Conservation (phyloP, 2,888 invertebrate species). For the Orchesellides sinensis region DNA sequence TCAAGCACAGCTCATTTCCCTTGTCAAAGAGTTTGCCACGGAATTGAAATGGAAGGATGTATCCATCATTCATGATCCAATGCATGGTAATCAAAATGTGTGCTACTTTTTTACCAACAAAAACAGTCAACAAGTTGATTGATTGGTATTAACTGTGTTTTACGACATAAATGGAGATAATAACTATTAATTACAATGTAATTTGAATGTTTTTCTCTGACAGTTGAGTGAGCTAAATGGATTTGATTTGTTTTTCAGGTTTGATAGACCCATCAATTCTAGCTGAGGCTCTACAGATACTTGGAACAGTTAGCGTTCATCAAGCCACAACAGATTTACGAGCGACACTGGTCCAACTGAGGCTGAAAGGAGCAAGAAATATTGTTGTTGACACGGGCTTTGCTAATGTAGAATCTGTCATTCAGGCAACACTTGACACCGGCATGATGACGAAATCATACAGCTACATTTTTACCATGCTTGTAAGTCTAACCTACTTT, state of each 20-base stretch:
- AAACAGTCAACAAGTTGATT: background rate
- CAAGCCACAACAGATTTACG: constrained; percentile 69
- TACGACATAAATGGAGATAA: background rate
- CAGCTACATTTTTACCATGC: constrained; percentile 74
- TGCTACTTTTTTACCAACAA: background rate
- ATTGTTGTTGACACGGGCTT: constrained; percentile 73
- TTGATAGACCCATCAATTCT: constrained; percentile 72
- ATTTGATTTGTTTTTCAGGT: constrained; percentile 46
- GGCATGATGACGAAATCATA: constrained; percentile 75
- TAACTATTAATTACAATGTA: background rate
- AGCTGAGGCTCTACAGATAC: constrained; percentile 70
- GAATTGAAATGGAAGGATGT: constrained; percentile 73
- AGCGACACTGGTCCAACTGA: constrained; percentile 71
- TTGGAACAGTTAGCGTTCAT: constrained; percentile 71
- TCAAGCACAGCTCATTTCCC: constrained; percentile 67
- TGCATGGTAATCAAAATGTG: constrained; percentile 65
- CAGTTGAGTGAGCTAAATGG: background rate
- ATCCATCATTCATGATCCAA: constrained; percentile 73
- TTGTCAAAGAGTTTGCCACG: constrained; percentile 70
- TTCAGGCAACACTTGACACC: constrained; percentile 73
- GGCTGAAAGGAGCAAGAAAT: constrained; percentile 73
- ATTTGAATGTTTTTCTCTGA: background rate
- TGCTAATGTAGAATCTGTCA: constrained; percentile 70
- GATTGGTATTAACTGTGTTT: too few species aligned
- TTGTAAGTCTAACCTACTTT: constrained; percentile 58